Evolutionary conservation across 2,113 vertebrate genomes (phyloP).

Genomic region (Caranx ignobilis): DNA sequence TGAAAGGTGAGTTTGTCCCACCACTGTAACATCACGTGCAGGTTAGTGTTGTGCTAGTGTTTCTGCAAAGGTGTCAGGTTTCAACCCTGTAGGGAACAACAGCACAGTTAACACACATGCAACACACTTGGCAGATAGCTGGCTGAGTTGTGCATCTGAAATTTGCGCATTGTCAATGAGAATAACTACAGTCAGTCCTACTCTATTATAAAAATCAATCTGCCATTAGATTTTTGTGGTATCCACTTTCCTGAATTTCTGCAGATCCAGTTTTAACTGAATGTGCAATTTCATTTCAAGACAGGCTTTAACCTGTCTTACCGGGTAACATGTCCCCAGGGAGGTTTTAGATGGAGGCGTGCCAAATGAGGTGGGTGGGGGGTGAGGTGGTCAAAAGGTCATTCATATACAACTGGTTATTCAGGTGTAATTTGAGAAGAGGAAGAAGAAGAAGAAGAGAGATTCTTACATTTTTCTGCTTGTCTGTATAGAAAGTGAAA

Average conservation of each 20-base stretch:
- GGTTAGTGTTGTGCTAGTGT: neutral
- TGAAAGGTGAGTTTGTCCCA: conserved; percentile 86
- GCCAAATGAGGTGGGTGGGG: neutral
- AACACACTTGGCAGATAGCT: neutral
- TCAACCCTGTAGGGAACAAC: neutral
- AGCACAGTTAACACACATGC: neutral
- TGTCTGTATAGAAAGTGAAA: too few species aligned
- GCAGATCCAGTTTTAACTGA: neutral
- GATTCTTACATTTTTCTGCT: too few species aligned
- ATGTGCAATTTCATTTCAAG: neutral
- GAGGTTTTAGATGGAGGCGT: neutral
- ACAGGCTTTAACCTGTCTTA: conserved; percentile 19
- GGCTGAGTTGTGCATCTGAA: neutral
- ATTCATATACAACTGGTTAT: neutral
- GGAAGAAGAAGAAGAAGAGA: too few species aligned
- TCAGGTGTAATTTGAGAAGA: neutral
- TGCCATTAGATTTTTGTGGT: too few species aligned
- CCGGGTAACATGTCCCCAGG: neutral
- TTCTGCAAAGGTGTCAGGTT: conserved; percentile 20
- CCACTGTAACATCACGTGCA: neutral
- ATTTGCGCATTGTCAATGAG: neutral
- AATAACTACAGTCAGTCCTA: neutral
- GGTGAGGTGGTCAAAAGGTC: neutral
- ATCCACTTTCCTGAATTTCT: neutral
- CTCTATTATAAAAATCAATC: neutral